A percentile compares a stretch with the other conserved stretches of the same genome.
These are phyloP conservation scores for Pseudococcus viburni DNA, from an alignment of 2,888 invertebrate genomes.

Conservation along the genomic window DNA sequence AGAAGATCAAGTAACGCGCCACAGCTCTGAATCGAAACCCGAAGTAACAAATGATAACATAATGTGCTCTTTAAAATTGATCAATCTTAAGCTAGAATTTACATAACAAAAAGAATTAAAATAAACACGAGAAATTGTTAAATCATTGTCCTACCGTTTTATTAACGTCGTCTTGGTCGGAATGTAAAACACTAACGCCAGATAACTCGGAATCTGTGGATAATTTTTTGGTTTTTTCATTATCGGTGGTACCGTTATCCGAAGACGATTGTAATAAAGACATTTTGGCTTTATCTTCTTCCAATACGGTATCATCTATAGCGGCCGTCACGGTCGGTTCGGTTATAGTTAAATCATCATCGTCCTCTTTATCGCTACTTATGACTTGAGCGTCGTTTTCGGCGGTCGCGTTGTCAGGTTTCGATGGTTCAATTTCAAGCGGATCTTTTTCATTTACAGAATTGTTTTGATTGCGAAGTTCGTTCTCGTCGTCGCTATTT, in stretches of 20 bases:
- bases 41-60: constrained; percentile 6
- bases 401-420: not conserved
- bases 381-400: not conserved
- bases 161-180: constrained; percentile 11
- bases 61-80: constrained; percentile 14
- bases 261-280: not conserved
- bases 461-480: not conserved
- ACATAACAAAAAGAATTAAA: not conserved
- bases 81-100: constrained; percentile 13
- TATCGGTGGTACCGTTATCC: not conserved
- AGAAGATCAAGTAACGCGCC: too few species aligned
- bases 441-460: not conserved
- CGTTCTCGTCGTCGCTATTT: constrained; percentile 13
- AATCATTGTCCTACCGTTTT: constrained; percentile 59
- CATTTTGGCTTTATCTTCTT: constrained; percentile 3
- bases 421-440: not conserved
- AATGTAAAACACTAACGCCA: constrained; percentile 34
- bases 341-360: not conserved
- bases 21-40: constrained; percentile 1
- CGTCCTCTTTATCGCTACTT: not conserved
- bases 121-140: not conserved
- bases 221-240: not conserved
- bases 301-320: not conserved
- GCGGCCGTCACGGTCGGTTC: not conserved
- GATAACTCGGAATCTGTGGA: constrained; percentile 50